phyloP scores from a whole-genome alignment of 2,797 vertebrate genomes.

The Rhinatrema bivittatum region DNA sequence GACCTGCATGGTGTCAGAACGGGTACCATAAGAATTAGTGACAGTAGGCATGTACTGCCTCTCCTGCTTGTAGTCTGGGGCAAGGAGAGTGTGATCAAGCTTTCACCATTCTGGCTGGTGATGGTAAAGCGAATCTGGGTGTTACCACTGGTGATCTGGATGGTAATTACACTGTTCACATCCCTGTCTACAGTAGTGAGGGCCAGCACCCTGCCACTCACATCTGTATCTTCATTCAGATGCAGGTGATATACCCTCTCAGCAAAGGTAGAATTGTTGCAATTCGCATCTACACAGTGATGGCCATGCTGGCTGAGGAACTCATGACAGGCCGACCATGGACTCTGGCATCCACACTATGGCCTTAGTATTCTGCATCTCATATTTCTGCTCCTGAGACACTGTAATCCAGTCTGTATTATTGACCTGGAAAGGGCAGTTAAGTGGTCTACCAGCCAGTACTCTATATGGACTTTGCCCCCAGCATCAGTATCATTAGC shows the following conservation, averaged over 20 bases:
- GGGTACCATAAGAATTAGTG: constrained; percentile 87
- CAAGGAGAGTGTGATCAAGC: constrained; percentile 84
- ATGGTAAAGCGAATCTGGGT: constrained; percentile 94
- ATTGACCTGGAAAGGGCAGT: constrained; percentile 88
- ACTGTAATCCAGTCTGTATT: constrained; percentile 93
- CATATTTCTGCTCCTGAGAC: constrained; percentile 77
- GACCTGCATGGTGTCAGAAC: too few relatives aligned
- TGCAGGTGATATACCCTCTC: too few relatives aligned
- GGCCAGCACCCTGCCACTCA: too few relatives aligned
- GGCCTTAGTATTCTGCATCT: constrained; percentile 84
- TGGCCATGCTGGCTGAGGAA: constrained; percentile 87
- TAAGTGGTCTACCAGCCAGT: constrained; percentile 66
- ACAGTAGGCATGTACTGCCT: constrained; percentile 88
- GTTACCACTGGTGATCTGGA: constrained; percentile 95
- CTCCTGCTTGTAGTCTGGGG: constrained; percentile 94
- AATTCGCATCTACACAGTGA: constrained; percentile 87
- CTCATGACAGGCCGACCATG: constrained; percentile 80
- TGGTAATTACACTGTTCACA: too few relatives aligned
- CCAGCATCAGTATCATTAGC: constrained; percentile 88
- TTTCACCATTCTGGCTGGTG: constrained; percentile 91
- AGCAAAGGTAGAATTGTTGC: constrained; percentile 87
- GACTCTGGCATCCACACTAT: constrained; percentile 87
- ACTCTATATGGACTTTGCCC: constrained; percentile 83
- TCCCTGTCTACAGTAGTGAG: too few relatives aligned
- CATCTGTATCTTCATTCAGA: too few relatives aligned